phyloP scores from a whole-genome alignment of 1,140 invertebrate species.

The Neuroterus valhalla region DNA sequence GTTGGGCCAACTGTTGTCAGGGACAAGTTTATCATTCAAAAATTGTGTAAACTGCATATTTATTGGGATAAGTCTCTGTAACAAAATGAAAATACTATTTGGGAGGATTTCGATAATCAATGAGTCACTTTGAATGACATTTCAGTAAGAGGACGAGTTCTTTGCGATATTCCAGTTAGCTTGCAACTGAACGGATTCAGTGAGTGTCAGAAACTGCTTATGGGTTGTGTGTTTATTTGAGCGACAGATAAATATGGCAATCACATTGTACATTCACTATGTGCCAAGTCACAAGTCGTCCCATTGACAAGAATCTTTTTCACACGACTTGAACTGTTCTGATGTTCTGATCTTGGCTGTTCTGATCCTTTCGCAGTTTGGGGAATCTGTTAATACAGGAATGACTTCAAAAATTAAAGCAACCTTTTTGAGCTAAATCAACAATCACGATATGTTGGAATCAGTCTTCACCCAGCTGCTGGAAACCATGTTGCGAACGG shows the following conservation, averaged over 20 bases:
- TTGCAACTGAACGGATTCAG: conserved; percentile 45
- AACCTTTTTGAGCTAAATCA: neutral
- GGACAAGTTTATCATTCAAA: no score
- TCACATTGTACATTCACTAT: no score
- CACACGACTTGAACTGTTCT: conserved; percentile 73
- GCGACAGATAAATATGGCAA: no score
- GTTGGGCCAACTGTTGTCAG: conserved; percentile 37
- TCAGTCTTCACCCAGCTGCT: conserved; percentile 50
- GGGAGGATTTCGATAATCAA: neutral
- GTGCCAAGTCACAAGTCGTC: conserved; percentile 62
- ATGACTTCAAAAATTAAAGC: neutral
- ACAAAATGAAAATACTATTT: conserved; percentile 29
- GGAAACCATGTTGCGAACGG: conserved; percentile 61
- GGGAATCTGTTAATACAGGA: conserved; percentile 28
- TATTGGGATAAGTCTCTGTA: conserved; percentile 64
- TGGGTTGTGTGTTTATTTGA: conserved; percentile 18
- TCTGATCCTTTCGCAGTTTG: conserved; percentile 61
- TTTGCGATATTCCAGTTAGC: neutral
- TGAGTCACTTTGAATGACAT: conserved; percentile 20
- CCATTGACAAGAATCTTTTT: conserved; percentile 69
- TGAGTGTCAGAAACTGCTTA: conserved; percentile 45
- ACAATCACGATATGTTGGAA: conserved; percentile 65
- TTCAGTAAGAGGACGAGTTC: no score
- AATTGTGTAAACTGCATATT: conserved; percentile 49
- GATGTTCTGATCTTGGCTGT: conserved; percentile 73